Conservation (phyloP, 2,888 invertebrate genomes). For the Stenoptilia bipunctidactyla region DNA sequence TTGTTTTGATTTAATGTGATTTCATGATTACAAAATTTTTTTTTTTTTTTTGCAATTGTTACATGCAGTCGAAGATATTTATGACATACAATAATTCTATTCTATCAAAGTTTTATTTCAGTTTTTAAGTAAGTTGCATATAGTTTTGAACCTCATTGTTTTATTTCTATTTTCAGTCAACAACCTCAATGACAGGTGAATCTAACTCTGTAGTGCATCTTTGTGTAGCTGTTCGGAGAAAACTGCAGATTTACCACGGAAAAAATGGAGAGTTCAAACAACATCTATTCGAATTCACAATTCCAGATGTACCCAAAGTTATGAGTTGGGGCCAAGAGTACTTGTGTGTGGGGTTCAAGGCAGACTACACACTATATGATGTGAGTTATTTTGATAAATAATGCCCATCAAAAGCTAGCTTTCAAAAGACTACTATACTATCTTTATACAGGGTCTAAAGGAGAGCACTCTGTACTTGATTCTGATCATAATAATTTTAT, state of each 20-base stretch:
- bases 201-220: conserved; percentile 83
- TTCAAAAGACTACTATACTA: no score
- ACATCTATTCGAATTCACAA: conserved; percentile 78
- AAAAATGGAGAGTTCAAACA: conserved; percentile 86
- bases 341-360: conserved; percentile 89
- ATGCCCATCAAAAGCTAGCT: neutral
- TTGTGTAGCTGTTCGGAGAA: conserved; percentile 89
- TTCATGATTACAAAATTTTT: no score
- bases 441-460: no score
- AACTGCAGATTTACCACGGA: conserved; percentile 90
- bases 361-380: conserved; percentile 83
- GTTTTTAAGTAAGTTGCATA: no score
- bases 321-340: conserved; percentile 87
- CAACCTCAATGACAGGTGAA: conserved; percentile 75
- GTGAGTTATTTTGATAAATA: conserved; percentile 56
- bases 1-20: no score
- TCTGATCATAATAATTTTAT: no score
- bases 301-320: conserved; percentile 84
- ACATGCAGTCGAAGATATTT: no score
- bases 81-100: no score
- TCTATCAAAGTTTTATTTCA: no score
- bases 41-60: no score
- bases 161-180: conserved; percentile 50
- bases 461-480: no score
- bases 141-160: no score